phyloP scores from a whole-genome alignment of 2,113 vertebrate species.

The Sakesphorus luctuosus region DNA sequence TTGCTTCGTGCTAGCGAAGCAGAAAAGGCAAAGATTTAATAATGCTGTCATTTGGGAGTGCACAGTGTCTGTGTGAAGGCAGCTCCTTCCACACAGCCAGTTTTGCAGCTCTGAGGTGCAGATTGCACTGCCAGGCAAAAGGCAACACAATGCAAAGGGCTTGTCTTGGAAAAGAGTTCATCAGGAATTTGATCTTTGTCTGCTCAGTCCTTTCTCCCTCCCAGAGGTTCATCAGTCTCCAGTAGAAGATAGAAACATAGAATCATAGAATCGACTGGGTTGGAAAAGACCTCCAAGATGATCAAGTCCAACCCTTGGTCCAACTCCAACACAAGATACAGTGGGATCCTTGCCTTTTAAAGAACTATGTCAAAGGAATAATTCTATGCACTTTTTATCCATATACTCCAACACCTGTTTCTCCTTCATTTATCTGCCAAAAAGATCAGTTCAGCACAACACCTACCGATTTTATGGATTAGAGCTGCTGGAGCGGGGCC shows the following conservation, averaged over 20 bases:
- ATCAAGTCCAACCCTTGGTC: too few relatives aligned
- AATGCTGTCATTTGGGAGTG: neutral
- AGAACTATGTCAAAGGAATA: neutral
- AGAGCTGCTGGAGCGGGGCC: neutral
- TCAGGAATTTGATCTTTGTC: conserved; percentile 4
- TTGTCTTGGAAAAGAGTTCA: neutral
- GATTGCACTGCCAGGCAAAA: neutral
- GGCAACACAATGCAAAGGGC: neutral
- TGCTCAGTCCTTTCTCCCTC: neutral
- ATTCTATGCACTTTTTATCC: conserved; percentile 16
- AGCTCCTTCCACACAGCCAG: neutral
- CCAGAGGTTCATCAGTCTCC: neutral
- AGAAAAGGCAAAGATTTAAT: neutral
- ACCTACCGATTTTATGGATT: conserved; percentile 5
- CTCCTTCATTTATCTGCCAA: conserved; percentile 24
- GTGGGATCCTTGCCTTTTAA: conserved; percentile 30
- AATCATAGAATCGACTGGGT: too few relatives aligned
- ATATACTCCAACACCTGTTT: conserved; percentile 44
- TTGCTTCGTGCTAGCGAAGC: neutral
- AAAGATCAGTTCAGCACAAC: conserved; percentile 28
- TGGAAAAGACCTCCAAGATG: too few relatives aligned
- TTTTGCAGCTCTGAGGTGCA: neutral
- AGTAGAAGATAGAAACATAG: too few relatives aligned
- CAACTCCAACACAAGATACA: too few relatives aligned
- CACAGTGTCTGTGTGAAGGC: neutral